Evolutionary conservation across 53 echinoderm and acorn worm species (phyloP).

Genomic region (Holothuria scabra): DNA sequence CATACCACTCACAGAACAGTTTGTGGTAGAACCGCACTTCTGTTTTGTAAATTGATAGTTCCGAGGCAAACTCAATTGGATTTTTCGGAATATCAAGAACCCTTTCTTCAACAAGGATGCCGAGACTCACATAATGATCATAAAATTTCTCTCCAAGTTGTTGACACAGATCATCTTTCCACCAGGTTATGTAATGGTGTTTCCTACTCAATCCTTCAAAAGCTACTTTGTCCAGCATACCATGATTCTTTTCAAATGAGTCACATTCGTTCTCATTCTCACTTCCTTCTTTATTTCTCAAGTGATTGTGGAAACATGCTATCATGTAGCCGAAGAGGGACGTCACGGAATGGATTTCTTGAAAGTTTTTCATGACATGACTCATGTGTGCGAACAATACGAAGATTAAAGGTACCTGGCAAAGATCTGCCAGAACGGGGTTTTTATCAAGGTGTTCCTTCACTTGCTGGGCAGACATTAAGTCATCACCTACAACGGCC

Average conservation of each 20-base stretch:
- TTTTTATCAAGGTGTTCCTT: not conserved
- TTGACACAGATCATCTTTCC: not conserved
- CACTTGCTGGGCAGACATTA: too few species aligned
- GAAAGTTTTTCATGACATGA: not conserved
- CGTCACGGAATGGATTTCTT: not conserved
- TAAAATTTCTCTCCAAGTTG: not conserved
- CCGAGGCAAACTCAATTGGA: not conserved
- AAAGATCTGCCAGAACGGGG: constrained; percentile 23
- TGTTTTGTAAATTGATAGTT: not conserved
- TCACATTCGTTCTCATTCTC: not conserved
- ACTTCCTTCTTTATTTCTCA: not conserved
- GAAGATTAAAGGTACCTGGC: constrained; percentile 14
- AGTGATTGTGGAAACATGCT: constrained; percentile 2
- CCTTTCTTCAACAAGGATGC: constrained; percentile 8
- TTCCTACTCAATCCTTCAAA: constrained; percentile 3
- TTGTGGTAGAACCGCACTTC: constrained; percentile 37
- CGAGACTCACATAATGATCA: not conserved
- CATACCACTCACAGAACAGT: constrained; percentile 42
- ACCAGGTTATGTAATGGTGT: not conserved
- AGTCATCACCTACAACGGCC: too few species aligned
- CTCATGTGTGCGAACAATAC: constrained; percentile 12
- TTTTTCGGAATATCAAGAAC: not conserved
- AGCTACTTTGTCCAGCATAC: not conserved
- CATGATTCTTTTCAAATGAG: not conserved
- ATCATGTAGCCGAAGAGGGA: not conserved